Evolutionary conservation across 2,113 vertebrate genomes (phyloP).

Genomic region (Tyto alba): DNA sequence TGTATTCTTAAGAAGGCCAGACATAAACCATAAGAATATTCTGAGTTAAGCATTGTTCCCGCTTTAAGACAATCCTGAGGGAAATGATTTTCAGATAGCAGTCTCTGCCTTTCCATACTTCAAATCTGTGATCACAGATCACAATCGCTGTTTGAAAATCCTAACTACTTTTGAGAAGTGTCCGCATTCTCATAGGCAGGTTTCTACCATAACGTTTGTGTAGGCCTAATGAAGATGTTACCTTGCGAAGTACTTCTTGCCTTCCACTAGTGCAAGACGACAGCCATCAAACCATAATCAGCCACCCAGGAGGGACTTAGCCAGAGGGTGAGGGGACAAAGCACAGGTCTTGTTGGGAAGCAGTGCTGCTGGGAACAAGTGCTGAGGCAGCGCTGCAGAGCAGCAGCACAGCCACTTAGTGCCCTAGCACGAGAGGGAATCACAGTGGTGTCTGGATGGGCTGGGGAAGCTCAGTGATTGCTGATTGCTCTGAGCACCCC

Average conservation of each 20-base stretch:
- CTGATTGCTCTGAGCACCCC: neutral
- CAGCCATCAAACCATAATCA: neutral
- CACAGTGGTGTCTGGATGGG: neutral
- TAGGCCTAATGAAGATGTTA: neutral
- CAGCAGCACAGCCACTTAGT: neutral
- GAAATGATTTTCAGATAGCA: neutral
- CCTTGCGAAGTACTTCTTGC: neutral
- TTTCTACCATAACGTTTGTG: neutral
- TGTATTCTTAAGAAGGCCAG: neutral
- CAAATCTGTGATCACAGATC: neutral
- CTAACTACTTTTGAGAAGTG: neutral
- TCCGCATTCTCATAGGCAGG: neutral
- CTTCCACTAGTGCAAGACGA: neutral
- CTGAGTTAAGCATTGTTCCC: neutral
- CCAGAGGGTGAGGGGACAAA: neutral
- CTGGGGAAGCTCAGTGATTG: neutral
- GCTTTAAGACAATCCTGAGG: neutral
- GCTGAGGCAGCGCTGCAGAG: neutral
- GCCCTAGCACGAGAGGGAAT: neutral
- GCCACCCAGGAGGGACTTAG: neutral
- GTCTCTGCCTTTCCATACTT: neutral
- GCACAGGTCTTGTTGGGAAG: neutral
- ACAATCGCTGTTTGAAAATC: neutral
- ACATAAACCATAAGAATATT: neutral
- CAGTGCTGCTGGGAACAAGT: neutral